These are phyloP conservation scores for Wasmannia auropunctata DNA, from an alignment of 1,140 invertebrate genomes.

Conservation along the genomic window DNA sequence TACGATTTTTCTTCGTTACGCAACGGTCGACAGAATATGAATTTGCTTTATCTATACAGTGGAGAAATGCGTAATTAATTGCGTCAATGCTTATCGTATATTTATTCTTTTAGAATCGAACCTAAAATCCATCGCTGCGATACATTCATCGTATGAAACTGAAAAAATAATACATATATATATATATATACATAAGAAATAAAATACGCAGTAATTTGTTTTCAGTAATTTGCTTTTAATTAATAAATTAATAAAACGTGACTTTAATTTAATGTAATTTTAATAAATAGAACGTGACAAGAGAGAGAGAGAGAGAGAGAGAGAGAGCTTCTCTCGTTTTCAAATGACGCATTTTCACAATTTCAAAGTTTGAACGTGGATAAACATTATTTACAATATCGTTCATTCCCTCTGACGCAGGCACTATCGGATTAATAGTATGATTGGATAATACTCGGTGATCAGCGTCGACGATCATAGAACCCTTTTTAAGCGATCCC, in stretches of 20 bases:
- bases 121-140: not conserved
- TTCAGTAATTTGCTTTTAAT: too few relatives aligned
- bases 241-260: too few relatives aligned
- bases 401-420: not conserved
- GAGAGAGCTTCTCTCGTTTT: not conserved
- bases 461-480: constrained; percentile 2
- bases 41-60: not conserved
- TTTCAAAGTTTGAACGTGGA: not conserved
- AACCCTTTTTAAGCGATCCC: not conserved
- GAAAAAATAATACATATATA: too few relatives aligned
- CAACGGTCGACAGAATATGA: not conserved
- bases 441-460: constrained; percentile 23
- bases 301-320: too few relatives aligned
- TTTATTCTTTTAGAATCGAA: not conserved
- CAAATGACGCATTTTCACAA: not conserved
- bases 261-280: too few relatives aligned
- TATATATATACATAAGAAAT: too few relatives aligned
- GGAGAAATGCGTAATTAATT: not conserved
- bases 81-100: not conserved
- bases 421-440: not conserved
- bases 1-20: not conserved
- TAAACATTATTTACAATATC: not conserved
- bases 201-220: too few relatives aligned
- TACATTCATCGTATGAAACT: too few relatives aligned
- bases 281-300: not conserved